These are phyloP conservation scores for Heterotis niloticus DNA, from an alignment of 2,113 vertebrate species.

Conservation along the genomic window DNA sequence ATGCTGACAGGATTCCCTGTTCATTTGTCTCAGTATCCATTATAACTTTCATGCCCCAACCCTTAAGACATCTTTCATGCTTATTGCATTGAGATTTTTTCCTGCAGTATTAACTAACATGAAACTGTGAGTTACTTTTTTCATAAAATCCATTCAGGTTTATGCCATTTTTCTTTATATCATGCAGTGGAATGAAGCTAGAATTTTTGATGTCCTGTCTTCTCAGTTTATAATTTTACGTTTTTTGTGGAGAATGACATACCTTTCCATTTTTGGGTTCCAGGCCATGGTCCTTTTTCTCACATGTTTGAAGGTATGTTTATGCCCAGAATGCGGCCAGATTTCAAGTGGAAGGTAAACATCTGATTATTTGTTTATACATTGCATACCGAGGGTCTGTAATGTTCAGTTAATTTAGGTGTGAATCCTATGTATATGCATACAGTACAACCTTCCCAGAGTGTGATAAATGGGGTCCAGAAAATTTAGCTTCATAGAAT, in stretches of 20 bases:
- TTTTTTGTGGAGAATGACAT: too few species aligned
- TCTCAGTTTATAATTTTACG: too few species aligned
- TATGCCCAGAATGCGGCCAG: constrained; percentile 75
- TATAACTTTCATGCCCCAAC: too few species aligned
- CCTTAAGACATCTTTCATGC: too few species aligned
- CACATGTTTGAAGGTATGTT: constrained; percentile 93
- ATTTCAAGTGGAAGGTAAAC: constrained; percentile 74
- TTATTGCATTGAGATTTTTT: neutral
- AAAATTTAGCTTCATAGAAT: too few species aligned
- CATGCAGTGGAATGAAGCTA: neutral
- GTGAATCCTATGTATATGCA: too few species aligned
- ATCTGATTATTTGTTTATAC: neutral
- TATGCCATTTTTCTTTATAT: neutral
- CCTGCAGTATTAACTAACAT: neutral
- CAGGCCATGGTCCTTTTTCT: constrained; percentile 96
- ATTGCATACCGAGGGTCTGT: neutral
- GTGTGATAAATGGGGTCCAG: too few species aligned
- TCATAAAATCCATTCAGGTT: neutral
- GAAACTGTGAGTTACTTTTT: neutral
- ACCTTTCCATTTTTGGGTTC: constrained; percentile 36
- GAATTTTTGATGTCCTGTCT: neutral
- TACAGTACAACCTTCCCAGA: too few species aligned
- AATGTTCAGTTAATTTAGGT: neutral
- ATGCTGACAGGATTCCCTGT: too few species aligned
- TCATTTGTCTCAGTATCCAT: too few species aligned